Base-by-base conservation (phyloP, 92 coral and sea anemone species). In the Actinostola sp. region DNA sequence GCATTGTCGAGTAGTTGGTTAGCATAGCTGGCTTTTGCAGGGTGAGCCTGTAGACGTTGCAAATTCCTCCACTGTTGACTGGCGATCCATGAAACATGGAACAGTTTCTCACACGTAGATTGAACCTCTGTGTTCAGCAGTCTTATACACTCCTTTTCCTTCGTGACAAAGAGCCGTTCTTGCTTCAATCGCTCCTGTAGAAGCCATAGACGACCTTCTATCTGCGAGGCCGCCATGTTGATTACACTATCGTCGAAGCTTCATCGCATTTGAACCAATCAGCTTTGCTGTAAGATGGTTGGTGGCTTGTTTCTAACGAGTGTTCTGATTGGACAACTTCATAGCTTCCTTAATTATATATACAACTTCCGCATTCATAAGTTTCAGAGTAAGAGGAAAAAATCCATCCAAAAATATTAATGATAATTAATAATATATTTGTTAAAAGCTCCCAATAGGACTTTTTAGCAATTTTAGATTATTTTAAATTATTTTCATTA, bases 41-140 rank as follows among this genome's bases (percentile, higher is more conserved):
- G 88, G 60, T 92, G 86, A 59, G 91, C 98, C 69, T 86, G 84
- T 48, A 90, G 61, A 46, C 92, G 61, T 45, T 86, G 92, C 16
- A 91, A 73, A 73, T 90, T 86, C 59, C 84, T 78, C 98, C 98
- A 94, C 50, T 94, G 97, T 42, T 94, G 98, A 12, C 97, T 86
- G 2, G 89, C 82, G 24, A 91, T 91, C 98, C 98, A 94, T 2
- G 96, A 94, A 56, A 89, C 55, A 75, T 89, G 98, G 30, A 85
- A 88, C 23, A 94, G 89, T 54, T 88, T 88, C 46, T 94, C 98
- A 38, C 92, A 89, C 3, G 92, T 91, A 30, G 90, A 81, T 41
- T 82, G 89, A 15, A 91, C 84, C 61, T 85, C 96, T 28, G 82
- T 63, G 71, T 91, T 75, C 23, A 91, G 74, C 25, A 77, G 86